Evolutionary conservation across 1,140 invertebrate genomes (phyloP).

Genomic region (Monochamus saltuarius): DNA sequence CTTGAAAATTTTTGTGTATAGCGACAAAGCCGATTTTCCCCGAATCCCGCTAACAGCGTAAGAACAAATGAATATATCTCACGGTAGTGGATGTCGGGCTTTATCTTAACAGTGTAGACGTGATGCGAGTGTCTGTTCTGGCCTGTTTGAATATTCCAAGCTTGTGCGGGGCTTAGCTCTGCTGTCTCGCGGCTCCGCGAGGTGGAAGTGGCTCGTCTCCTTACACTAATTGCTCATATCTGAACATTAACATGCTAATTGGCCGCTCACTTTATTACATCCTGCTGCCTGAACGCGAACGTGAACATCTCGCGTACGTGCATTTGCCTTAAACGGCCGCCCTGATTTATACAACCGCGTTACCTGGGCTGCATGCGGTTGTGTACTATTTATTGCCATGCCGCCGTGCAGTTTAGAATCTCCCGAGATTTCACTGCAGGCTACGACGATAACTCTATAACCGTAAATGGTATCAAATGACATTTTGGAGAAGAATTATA

Average conservation of each 20-base stretch:
- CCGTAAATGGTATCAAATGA: no score
- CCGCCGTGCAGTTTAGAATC: no score
- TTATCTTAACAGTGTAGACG: slow-evolving; percentile 52
- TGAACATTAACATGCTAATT: slow-evolving; percentile 51
- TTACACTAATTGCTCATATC: slow-evolving; percentile 51
- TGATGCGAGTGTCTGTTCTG: slow-evolving; percentile 51
- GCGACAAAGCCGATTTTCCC: background rate
- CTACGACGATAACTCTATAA: no score
- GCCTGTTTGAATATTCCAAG: slow-evolving; percentile 55
- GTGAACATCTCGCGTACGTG: slow-evolving; percentile 35
- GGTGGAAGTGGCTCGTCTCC: slow-evolving; percentile 36
- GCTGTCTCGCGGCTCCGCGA: slow-evolving; percentile 31
- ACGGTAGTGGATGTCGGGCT: slow-evolving; percentile 29
- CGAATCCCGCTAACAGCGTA: slow-evolving; percentile 19
- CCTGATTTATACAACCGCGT: no score
- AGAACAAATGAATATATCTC: slow-evolving; percentile 27
- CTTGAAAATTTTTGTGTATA: background rate
- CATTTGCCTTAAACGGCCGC: slow-evolving; percentile 17
- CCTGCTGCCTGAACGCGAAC: slow-evolving; percentile 39
- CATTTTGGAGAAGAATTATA: no score
- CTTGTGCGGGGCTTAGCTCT: slow-evolving; percentile 48
- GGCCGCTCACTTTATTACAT: slow-evolving; percentile 46
- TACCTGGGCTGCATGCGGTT: no score
- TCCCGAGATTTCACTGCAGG: no score
- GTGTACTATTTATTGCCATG: no score